Evolutionary conservation across 1,140 invertebrate species (phyloP), one percentile per base, ranked within the genome.

Genomic region (Notospermus geniculatus): DNA sequence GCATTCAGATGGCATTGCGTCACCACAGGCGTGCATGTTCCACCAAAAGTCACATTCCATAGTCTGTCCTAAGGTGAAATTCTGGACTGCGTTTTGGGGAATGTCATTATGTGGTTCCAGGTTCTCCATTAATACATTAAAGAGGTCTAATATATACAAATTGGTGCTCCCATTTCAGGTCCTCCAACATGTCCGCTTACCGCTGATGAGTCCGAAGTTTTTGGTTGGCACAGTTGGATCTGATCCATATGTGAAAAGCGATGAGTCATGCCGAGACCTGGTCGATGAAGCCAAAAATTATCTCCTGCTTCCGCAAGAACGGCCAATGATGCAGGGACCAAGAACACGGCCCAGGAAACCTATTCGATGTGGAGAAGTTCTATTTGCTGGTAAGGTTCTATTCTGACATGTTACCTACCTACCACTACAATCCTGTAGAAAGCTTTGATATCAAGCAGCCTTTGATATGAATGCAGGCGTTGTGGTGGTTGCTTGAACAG

Each of bases 211-310:
- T 76, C 95, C 96, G 1, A 98, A 98, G 84, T 98, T 97, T 84
- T 85, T 99, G 25, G 96, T 98, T 30, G 95, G 95, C 19, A 97
- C 94, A 5, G 96, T 99, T 9, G 93, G 95, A 7, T 92, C 93
- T 19, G 96, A 98, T 84, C 83, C 97, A 25, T 84, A 98, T 19
- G 92, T 99, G 52, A 88, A 95, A 70, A 93, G 91, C 54, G 95
- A 98, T 81, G 95, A 98, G 77, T 89, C 91, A 0, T 98, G 95
- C 80, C 86, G 97, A 61, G 96, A 99, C 82, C 84, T 98, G 43
- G 91, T 98, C 22, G 96, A 98, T 76, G 95, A 98, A 83, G 97
- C 97, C 52, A 98, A 98, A 82, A 98, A 98, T 81, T 98, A 98
- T 82, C 84, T 98, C 25, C 83, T 99, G 50, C 82, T 99, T 71